Evolutionary conservation across 1,140 invertebrate genomes (phyloP).

Genomic region (Vollenhovia emeryi): DNA sequence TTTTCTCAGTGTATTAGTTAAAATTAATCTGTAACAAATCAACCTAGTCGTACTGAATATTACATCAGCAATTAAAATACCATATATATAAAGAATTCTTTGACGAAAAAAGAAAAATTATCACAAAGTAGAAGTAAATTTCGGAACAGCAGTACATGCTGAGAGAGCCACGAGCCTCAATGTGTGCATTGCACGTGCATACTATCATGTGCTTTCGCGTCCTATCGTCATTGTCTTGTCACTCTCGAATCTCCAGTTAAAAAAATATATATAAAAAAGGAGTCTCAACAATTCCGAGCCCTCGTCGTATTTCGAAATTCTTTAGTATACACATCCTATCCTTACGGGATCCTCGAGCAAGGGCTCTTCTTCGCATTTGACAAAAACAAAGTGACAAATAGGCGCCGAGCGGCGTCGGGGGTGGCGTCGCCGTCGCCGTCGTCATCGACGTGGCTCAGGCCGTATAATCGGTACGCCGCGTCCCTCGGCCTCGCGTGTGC

Average conservation of each 20-base stretch:
- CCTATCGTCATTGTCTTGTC: neutral
- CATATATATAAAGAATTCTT: neutral
- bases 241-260: neutral
- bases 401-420: neutral
- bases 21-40: too few species aligned
- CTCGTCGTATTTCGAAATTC: neutral
- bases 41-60: neutral
- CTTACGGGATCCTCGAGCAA: neutral
- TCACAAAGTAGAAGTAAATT: neutral
- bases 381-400: slow-evolving; percentile 21
- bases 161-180: neutral
- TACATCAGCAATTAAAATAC: neutral
- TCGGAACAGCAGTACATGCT: neutral
- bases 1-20: too few species aligned
- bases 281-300: neutral
- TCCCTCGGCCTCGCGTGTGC: slow-evolving; percentile 55
- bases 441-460: slow-evolving; percentile 55
- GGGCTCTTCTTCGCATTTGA: neutral
- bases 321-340: neutral
- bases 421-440: slow-evolving; percentile 24
- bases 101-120: neutral
- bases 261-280: neutral
- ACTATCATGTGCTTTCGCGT: neutral
- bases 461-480: slow-evolving; percentile 42
- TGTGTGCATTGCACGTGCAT: neutral